Evolutionary conservation across 2,113 vertebrate genomes (phyloP).

Genomic region (Thalassoma bifasciatum): DNA sequence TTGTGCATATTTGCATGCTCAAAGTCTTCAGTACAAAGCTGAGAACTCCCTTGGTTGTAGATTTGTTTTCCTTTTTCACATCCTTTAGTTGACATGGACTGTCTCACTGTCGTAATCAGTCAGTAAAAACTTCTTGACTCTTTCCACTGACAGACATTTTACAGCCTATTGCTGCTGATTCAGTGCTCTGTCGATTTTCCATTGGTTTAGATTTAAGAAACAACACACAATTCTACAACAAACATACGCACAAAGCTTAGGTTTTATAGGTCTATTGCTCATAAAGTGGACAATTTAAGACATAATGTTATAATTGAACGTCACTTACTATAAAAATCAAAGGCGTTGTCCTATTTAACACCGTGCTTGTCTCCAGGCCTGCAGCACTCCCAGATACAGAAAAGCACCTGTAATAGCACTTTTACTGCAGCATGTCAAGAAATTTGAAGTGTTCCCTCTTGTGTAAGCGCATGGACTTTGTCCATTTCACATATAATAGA

Average conservation of each 20-base stretch:
- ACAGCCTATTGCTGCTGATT: slow-evolving; percentile 47
- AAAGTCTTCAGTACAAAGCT: slow-evolving; percentile 26
- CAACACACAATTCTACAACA: slow-evolving; percentile 34
- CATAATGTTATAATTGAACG: slow-evolving; percentile 37
- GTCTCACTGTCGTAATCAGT: slow-evolving; percentile 51
- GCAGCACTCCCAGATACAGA: slow-evolving; percentile 28
- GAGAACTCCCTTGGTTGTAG: slow-evolving; percentile 21
- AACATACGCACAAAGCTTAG: slow-evolving; percentile 50
- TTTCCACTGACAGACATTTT: slow-evolving; percentile 57
- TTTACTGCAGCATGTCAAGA: slow-evolving; percentile 51
- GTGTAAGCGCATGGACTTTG: slow-evolving; percentile 49
- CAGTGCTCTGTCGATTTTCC: slow-evolving; percentile 64
- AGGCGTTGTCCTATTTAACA: slow-evolving; percentile 25
- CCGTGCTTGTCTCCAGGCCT: slow-evolving; percentile 19
- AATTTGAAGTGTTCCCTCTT: slow-evolving; percentile 47
- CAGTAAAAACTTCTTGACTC: slow-evolving; percentile 33
- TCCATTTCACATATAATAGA: slow-evolving; percentile 70
- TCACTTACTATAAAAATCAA: slow-evolving; percentile 34
- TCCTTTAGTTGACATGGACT: slow-evolving; percentile 54
- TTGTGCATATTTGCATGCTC: slow-evolving; percentile 48
- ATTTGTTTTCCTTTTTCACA: slow-evolving; percentile 51
- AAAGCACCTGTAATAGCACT: slow-evolving; percentile 43
- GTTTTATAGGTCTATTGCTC: slow-evolving; percentile 13
- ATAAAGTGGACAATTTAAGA: slow-evolving; percentile 24
- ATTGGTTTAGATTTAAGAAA: slow-evolving; percentile 52